phyloP scores from a whole-genome alignment of 2,797 vertebrate genomes.

The Tachyglossus aculeatus region DNA sequence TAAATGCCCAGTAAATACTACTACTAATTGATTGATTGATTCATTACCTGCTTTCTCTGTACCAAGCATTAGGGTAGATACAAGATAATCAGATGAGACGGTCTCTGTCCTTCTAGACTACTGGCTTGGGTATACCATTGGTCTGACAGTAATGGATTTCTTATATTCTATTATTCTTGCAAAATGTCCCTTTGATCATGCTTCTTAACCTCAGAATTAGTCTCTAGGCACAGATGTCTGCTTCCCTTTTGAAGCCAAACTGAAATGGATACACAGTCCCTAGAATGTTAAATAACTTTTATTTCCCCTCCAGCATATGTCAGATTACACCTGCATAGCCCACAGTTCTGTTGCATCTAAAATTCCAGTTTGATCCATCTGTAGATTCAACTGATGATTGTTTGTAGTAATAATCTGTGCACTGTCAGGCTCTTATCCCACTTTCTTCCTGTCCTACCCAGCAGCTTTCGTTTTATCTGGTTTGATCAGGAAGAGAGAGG shows the following conservation, averaged over 20 bases:
- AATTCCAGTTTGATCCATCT: neutral
- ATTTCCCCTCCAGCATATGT: neutral
- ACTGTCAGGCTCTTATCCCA: neutral
- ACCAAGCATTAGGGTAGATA: too few relatives aligned
- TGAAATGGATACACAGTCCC: neutral
- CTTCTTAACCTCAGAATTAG: neutral
- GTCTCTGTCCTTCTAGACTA: too few relatives aligned
- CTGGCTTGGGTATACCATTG: too few relatives aligned
- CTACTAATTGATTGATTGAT: too few relatives aligned
- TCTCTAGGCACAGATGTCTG: neutral
- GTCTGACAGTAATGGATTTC: too few relatives aligned
- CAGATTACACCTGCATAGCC: neutral
- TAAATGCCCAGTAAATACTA: too few relatives aligned
- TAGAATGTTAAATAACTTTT: neutral
- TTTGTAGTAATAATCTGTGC: neutral
- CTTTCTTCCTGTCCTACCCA: neutral
- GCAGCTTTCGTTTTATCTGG: neutral
- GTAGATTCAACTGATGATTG: neutral
- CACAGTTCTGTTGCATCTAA: neutral
- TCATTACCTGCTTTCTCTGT: too few relatives aligned
- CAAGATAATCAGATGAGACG: too few relatives aligned
- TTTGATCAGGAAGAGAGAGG: neutral
- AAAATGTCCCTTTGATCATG: neutral
- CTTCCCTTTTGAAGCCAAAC: neutral
- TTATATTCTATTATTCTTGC: too few relatives aligned